Percentiles rank a stretch among this genome's conserved stretches.
Evolutionary conservation across 2,888 invertebrate species (phyloP).

Genomic region (Achlya flavicornis): DNA sequence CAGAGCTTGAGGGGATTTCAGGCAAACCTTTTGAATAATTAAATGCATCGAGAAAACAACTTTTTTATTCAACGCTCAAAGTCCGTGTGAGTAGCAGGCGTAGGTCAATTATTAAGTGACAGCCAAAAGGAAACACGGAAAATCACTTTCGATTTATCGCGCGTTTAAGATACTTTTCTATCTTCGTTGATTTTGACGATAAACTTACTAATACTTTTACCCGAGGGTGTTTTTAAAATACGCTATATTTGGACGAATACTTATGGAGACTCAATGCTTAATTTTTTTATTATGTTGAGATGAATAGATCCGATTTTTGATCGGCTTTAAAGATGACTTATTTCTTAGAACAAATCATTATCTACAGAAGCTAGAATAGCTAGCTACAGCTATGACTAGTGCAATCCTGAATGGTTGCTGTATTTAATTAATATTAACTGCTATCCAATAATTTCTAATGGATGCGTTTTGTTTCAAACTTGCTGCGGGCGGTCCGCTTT

Average conservation of each 20-base stretch:
- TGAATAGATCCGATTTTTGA: no score
- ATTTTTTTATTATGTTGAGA: no score
- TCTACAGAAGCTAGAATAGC: background rate
- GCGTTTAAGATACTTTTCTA: background rate
- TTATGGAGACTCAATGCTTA: no score
- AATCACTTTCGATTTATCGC: constrained; percentile 47
- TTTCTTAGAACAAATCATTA: background rate
- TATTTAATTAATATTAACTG: constrained; percentile 32
- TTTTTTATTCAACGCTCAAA: constrained; percentile 57
- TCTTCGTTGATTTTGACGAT: background rate
- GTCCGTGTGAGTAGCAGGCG: constrained; percentile 40
- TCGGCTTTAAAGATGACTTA: no score
- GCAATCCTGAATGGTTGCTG: constrained; percentile 6
- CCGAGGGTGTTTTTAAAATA: no score
- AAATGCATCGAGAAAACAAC: constrained; percentile 64
- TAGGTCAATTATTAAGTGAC: constrained; percentile 61
- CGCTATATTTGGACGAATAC: no score
- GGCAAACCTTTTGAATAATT: constrained; percentile 79
- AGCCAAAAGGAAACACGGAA: constrained; percentile 54
- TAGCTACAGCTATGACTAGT: background rate
- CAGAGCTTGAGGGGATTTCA: constrained; percentile 61
- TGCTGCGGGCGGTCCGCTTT: constrained; percentile 34
- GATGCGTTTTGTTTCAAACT: constrained; percentile 37
- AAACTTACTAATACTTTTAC: no score
- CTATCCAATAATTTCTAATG: constrained; percentile 38